phyloP scores from a whole-genome alignment of 2,888 invertebrate genomes.

The Psylliodes chrysocephalus region DNA sequence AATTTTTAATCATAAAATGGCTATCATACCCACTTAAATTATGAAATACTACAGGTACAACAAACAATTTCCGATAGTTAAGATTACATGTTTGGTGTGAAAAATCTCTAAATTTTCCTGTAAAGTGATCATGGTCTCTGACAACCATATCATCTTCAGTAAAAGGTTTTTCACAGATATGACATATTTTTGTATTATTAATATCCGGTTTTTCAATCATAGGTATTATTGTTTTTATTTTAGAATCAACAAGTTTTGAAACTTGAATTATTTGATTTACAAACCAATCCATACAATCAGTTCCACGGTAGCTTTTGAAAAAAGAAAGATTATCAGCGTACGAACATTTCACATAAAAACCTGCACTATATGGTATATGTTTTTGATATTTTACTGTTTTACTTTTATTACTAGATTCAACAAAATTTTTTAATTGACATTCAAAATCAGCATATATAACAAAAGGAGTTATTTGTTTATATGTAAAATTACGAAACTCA shows the following conservation, averaged over 20 bases:
- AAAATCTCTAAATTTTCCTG: conserved; percentile 48
- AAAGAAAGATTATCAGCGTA: conserved; percentile 43
- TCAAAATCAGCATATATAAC: conserved; percentile 43
- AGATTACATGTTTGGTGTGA: conserved; percentile 55
- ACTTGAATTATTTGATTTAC: conserved; percentile 43
- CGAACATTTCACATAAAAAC: conserved; percentile 47
- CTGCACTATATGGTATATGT: conserved; percentile 40
- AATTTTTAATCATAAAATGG: conserved; percentile 53
- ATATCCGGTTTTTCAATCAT: too few relatives aligned
- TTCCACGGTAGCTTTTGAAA: conserved; percentile 38
- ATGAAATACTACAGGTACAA: conserved; percentile 55
- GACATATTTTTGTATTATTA: too few relatives aligned
- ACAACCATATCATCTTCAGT: conserved; percentile 38
- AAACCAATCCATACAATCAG: conserved; percentile 46
- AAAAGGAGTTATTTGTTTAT: conserved; percentile 34
- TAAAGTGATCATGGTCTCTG: conserved; percentile 52
- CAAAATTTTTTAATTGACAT: conserved; percentile 4
- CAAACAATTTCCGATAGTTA: conserved; percentile 48
- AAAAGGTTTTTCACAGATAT: conserved; percentile 41
- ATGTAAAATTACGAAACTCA: conserved; percentile 26
- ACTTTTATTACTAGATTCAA: neutral
- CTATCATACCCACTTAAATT: conserved; percentile 53
- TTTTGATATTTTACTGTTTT: conserved; percentile 15
- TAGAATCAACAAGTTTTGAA: too few relatives aligned
- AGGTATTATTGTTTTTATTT: too few relatives aligned